Evolutionary conservation across 2,888 invertebrate genomes (phyloP), one percentile per base, ranked within the genome.

Genomic region (Arctia plantaginis): DNA sequence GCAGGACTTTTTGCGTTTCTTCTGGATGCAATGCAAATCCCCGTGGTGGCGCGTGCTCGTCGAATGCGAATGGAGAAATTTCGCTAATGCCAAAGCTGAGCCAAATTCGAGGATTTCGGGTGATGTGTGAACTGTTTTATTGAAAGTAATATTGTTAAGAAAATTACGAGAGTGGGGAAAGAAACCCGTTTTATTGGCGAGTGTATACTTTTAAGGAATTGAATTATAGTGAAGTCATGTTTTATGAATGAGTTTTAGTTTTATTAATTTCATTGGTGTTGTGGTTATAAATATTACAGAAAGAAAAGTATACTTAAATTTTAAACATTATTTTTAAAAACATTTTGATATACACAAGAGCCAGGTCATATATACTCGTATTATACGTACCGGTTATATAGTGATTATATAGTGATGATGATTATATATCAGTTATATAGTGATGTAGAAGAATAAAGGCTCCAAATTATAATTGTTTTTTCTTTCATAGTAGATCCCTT

Each of bases 21-120:
- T 93, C 91, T 91, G 90, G 89, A 89, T 91, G 92, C 92, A 90
- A 92, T 93, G 93, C 93, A 93, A 93, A 94, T 93, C 90, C 69
- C 62, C 86, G 86, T 83, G 83, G 83, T 82, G 87, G 86, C 82
- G 85, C 82, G 85, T 85, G 84, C 87, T 86, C 69, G 79, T 73
- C 83, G 88, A 92, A 91, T 91, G 88, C 91, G 87, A 91, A 93
- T 92, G 89, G 92, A 77, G 89, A 90, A 91, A 91, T 92, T 92
- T 90, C 88, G 87, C 87, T 90, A 91, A 91, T 92, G 89, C 88
- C 87, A 85, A 83, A 27, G 59, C 70, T 73, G 69, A 67, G 74
- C 67, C 67, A 51, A 67, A 35, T 66, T 66, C 77, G 80, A 77
- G 83, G 51, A 73, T 85, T 78, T 80, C 76, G 51, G 10, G 41